These are phyloP conservation scores for Pachycephala philippinensis DNA, from an alignment of 2,113 vertebrate species.

Conservation along the genomic window DNA sequence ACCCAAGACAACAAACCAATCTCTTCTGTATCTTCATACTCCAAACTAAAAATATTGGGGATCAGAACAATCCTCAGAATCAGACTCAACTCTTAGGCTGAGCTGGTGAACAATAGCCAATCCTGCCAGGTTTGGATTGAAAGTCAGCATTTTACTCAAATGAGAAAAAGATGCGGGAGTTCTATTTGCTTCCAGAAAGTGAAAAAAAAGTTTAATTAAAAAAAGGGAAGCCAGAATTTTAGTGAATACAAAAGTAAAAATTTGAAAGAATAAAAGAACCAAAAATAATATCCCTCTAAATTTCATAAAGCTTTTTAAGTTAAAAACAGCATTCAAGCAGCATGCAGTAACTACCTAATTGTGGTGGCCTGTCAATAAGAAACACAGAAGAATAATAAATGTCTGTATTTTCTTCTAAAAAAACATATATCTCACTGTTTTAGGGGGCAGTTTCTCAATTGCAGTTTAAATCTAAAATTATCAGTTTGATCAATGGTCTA, in stretches of 20 bases:
- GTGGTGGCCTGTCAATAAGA: background rate
- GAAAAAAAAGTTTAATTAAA: background rate
- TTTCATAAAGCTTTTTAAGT: background rate
- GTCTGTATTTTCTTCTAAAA: background rate
- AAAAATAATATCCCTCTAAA: background rate
- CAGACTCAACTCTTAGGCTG: background rate
- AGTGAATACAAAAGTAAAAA: background rate
- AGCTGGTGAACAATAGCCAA: background rate
- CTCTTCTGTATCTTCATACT: background rate
- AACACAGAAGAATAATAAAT: background rate
- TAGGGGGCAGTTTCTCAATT: background rate
- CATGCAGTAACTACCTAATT: background rate
- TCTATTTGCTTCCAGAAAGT: background rate
- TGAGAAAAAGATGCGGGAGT: background rate
- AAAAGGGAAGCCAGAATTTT: background rate
- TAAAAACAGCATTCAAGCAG: background rate
- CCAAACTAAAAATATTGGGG: background rate
- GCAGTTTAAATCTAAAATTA: constrained; percentile 23
- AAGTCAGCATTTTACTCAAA: background rate
- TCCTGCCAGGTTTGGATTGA: background rate
- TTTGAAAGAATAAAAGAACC: background rate
- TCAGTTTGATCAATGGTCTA: constrained; percentile 49
- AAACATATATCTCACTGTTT: background rate
- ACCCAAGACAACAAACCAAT: too few relatives aligned
- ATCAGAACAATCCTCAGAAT: background rate